Evolutionary conservation across 2,113 vertebrate genomes (phyloP), one percentile per base, ranked within the genome.

Genomic region (Chinchilla lanigera): DNA sequence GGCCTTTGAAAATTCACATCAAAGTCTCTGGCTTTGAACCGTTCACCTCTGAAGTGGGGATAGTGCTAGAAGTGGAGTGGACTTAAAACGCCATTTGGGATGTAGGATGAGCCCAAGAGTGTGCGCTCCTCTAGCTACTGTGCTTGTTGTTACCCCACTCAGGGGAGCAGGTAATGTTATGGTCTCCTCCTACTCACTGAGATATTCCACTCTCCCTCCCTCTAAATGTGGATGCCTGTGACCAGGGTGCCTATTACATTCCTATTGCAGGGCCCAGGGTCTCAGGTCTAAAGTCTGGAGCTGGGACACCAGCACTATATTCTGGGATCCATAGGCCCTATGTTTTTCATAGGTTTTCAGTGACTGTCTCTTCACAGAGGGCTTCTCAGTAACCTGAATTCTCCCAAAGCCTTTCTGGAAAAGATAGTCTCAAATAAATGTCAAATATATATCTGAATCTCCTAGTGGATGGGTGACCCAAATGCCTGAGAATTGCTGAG

Each of bases 361-460:
- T 50, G 50, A 41, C 1, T 30, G 3, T 78, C 30, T 8, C 41
- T 81, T 82, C 63, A 89, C 20, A 87, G 7, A 65, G 26, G 50
- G 12, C 75, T 96, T 95, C 89, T 93, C 60, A 26, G 63, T 85
- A 58, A 94, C 28, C 13, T 56, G 54, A 90, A 47, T 65, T 92
- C 56, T 54, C 12, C 38, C 38, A 33, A 19, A 52, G 5, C 20
- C 44, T 80, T 96, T 86, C 88, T 86, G 22, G 93, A 95, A 19
- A 94, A 0, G 0, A 88, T 20, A 11, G 3, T 95, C 93, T 98
- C 61, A 87, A 92, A 41, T 75, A 96, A 92, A 96, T 95, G 93
- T 98, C 90, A 93, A 93, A 35, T 89, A 82, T 84, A 95, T 97
- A 98, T 92, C 84, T 96, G 98, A 98, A 98, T 60, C 92, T 22